Conservation (phyloP, 2,888 invertebrate genomes). For the Tachina lurida region DNA sequence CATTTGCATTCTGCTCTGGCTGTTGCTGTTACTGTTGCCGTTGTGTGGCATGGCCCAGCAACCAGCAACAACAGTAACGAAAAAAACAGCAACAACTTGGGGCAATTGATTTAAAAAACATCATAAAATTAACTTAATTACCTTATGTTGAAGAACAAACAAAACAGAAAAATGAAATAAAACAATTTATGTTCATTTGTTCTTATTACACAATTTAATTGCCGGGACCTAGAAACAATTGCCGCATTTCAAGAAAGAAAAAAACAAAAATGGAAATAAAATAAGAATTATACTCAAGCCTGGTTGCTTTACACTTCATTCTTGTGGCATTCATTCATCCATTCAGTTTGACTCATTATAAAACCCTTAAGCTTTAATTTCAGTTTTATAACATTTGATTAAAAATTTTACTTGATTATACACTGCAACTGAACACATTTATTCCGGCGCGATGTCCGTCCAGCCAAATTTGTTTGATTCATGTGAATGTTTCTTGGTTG, state of each 20-base stretch:
- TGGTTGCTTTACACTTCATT: not conserved
- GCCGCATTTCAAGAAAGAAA: constrained; percentile 1
- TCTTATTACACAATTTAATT: constrained; percentile 53
- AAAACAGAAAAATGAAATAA: constrained; percentile 46
- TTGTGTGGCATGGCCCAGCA: constrained; percentile 30
- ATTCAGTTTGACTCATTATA: constrained; percentile 53
- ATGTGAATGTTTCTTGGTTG: constrained; percentile 7
- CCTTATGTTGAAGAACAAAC: constrained; percentile 64
- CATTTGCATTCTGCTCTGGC: constrained; percentile 45
- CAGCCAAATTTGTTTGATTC: constrained; percentile 25
- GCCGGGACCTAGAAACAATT: constrained; percentile 28
- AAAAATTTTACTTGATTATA: constrained; percentile 68
- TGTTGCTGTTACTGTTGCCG: constrained; percentile 22
- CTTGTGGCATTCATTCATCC: constrained; percentile 20
- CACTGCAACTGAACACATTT: constrained; percentile 10
- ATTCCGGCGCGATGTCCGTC: not conserved
- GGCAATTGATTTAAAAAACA: constrained; percentile 71
- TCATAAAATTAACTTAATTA: constrained; percentile 71
- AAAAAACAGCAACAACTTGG: constrained; percentile 44
- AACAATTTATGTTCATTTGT: constrained; percentile 53
- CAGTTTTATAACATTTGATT: constrained; percentile 69
- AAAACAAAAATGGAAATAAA: not conserved
- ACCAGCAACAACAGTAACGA: not conserved
- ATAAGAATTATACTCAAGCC: constrained; percentile 6
- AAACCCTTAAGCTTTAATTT: constrained; percentile 67